Evolutionary conservation across 2,888 invertebrate genomes (phyloP), one percentile per base, ranked within the genome.

Genomic region (Ochropacha duplaris): DNA sequence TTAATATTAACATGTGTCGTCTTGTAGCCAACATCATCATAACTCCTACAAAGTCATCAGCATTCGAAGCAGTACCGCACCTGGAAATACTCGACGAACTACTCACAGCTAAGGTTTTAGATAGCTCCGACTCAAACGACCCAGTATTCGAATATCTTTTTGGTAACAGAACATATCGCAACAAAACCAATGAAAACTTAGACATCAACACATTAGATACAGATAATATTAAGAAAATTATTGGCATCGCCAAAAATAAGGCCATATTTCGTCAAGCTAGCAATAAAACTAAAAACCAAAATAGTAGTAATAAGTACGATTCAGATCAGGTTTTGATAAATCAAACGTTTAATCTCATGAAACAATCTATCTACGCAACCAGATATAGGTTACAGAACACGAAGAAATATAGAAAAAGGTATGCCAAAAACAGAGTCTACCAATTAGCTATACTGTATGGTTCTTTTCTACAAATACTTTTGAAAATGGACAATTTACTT

Each of bases 311-410:
- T 14, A 14, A 51, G 56, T 5, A n/a, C n/a, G 57, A 12, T 57
- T 44, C 22, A 28, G 16, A 3, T 1, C 49, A 2, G 5, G 57
- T 55, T 24, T 31, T 68, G 1, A 9, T 63, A 0, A 54, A 58
- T 0, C 69, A 60, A 56, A n/a, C 70, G 0, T 1, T 74, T 0
- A 62, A 74, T 2, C 54, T 78, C 11, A 83, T 84, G 76, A 56
- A 63, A 12, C 81, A 83, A 26, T 73, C 76, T 0, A 61, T 85
- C 1, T 85, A 79, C 51, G 54, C 64, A 0, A 73, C 77, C 0
- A 67, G 76, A 54, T 71, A 63, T 26, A 67, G 79, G 16, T 24
- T 83, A 5, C 54, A 70, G 9, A 61, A 58, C 0, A 79, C 81
- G 0, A 60, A 56, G 4, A n/a, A 24, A 0, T 59, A 62, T 6